phyloP scores from a whole-genome alignment of 2,797 vertebrate genomes.

The Channallabes apus region DNA sequence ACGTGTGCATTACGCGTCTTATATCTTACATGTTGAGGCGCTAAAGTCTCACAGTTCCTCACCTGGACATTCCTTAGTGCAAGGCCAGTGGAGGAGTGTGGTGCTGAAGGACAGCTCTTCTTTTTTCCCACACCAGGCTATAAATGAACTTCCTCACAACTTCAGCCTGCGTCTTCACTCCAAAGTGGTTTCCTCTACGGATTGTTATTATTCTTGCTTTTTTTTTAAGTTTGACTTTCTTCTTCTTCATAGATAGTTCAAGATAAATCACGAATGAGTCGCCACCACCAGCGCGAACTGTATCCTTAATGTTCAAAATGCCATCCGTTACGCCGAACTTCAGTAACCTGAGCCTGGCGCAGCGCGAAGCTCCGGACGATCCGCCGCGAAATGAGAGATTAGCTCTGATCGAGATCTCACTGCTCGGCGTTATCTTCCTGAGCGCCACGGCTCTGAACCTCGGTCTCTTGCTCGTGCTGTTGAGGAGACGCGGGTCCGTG shows the following conservation, averaged over 20 bases:
- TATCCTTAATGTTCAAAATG: not conserved
- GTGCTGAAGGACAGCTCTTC: constrained; percentile 62
- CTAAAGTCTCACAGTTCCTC: not conserved
- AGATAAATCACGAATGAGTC: not conserved
- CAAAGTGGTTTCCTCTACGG: not conserved
- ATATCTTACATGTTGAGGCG: not conserved
- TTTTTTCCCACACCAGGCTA: constrained; percentile 30
- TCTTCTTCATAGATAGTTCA: not conserved
- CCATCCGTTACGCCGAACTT: constrained; percentile 47
- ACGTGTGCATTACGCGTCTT: not conserved
- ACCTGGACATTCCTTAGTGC: not conserved
- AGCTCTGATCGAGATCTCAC: constrained; percentile 69
- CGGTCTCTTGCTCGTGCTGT: constrained; percentile 66
- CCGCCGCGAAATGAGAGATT: constrained; percentile 65
- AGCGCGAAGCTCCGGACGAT: constrained; percentile 8
- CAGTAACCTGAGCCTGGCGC: constrained; percentile 59
- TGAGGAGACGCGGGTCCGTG: constrained; percentile 66
- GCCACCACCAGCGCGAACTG: not conserved
- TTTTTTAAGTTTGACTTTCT: too few relatives aligned
- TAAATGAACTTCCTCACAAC: constrained; percentile 53
- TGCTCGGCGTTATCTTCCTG: constrained; percentile 71
- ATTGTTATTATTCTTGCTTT: not conserved
- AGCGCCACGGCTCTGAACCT: constrained; percentile 68
- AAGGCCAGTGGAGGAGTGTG: not conserved
- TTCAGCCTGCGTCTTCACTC: not conserved